Evolutionary conservation across 2,113 vertebrate species (phyloP).

Genomic region (Electrona antarctica): DNA sequence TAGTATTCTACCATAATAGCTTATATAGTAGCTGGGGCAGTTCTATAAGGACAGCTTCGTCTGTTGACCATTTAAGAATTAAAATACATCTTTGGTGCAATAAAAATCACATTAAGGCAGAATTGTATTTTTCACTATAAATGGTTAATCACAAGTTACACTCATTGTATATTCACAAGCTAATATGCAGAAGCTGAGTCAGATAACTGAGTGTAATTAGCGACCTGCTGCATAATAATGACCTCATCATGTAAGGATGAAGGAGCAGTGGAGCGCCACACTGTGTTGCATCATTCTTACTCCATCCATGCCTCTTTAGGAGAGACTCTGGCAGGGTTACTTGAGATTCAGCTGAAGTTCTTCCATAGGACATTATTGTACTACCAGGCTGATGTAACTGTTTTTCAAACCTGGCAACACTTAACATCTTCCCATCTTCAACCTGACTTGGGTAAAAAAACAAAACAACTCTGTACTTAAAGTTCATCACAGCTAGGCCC

Average conservation of each 20-base stretch:
- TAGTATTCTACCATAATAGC: too few species aligned
- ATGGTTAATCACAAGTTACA: neutral
- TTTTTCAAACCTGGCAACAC: slow-evolving; percentile 60
- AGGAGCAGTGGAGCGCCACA: slow-evolving; percentile 25
- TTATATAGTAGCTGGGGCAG: too few species aligned
- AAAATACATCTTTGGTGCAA: too few species aligned
- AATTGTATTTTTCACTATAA: slow-evolving; percentile 10
- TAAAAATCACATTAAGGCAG: neutral
- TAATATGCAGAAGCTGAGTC: slow-evolving; percentile 20
- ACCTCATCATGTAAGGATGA: slow-evolving; percentile 45
- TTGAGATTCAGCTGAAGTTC: slow-evolving; percentile 62
- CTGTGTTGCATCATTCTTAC: slow-evolving; percentile 64
- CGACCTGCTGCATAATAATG: slow-evolving; percentile 44
- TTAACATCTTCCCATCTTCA: slow-evolving; percentile 31
- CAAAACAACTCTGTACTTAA: neutral
- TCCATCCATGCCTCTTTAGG: slow-evolving; percentile 5
- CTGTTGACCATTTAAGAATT: too few species aligned
- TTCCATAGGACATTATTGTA: slow-evolving; percentile 48
- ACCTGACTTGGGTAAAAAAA: slow-evolving; percentile 9
- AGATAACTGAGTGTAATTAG: slow-evolving; percentile 54
- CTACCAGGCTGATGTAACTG: slow-evolving; percentile 73
- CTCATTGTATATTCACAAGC: slow-evolving; percentile 18
- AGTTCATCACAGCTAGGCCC: neutral
- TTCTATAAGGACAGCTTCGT: too few species aligned
- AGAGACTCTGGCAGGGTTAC: slow-evolving; percentile 27